Conservation (phyloP, 2,797 vertebrate species). For the Lithobates sylvaticus region DNA sequence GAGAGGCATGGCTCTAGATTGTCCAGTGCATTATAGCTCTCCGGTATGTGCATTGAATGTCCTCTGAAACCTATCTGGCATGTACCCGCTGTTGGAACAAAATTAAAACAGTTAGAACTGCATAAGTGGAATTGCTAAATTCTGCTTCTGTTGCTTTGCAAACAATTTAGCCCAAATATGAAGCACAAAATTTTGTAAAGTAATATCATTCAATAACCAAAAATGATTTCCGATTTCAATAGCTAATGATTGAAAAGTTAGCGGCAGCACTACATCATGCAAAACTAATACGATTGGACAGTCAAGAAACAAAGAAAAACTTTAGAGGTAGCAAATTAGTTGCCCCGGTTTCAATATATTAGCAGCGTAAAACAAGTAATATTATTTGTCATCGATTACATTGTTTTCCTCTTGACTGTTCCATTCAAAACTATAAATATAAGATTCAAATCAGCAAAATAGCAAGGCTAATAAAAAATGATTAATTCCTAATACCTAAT, state of each 20-base stretch:
- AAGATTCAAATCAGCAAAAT: neutral
- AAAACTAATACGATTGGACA: neutral
- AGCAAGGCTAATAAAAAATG: neutral
- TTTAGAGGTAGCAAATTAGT: neutral
- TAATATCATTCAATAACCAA: neutral
- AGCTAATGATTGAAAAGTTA: constrained; percentile 24
- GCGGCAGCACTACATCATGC: constrained; percentile 17
- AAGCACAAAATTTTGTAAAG: neutral
- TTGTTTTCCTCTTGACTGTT: neutral
- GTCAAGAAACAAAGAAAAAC: neutral
- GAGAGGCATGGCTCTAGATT: constrained; percentile 81
- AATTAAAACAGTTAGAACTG: constrained; percentile 70
- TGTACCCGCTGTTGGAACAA: constrained; percentile 76
- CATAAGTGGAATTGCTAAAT: neutral
- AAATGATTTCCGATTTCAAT: neutral
- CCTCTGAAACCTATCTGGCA: constrained; percentile 83
- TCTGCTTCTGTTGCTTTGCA: neutral
- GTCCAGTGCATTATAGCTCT: constrained; percentile 88
- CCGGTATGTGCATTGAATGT: constrained; percentile 88
- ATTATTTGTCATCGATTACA: neutral
- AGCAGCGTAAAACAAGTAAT: neutral
- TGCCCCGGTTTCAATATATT: neutral
- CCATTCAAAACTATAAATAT: neutral
- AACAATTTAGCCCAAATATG: neutral
- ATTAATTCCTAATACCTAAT: neutral